phyloP scores from a whole-genome alignment of 2,113 vertebrate species.

The Lepus americanus region DNA sequence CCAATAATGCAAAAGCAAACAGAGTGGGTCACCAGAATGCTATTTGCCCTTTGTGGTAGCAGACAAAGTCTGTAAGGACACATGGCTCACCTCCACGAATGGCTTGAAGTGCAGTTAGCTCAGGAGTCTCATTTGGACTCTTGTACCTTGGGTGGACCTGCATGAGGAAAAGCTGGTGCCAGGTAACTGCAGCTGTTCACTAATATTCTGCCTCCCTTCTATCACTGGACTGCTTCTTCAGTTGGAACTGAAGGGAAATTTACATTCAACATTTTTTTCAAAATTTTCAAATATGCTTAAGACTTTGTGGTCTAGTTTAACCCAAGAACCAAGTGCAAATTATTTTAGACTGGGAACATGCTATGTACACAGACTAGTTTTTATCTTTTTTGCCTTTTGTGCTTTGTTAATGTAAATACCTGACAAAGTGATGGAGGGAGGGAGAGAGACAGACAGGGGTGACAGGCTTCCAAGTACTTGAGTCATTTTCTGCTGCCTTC shows the following conservation, averaged over 20 bases:
- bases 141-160: background rate
- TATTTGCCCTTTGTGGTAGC: background rate
- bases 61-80: background rate
- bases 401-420: background rate
- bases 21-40: background rate
- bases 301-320: background rate
- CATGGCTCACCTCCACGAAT: background rate
- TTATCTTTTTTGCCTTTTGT: background rate
- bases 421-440: background rate
- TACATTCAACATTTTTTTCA: background rate
- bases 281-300: background rate
- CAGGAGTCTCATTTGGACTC: too few species aligned
- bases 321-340: background rate
- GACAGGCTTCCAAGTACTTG: too few species aligned
- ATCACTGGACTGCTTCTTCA: background rate
- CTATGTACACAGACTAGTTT: background rate
- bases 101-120: background rate
- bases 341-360: background rate
- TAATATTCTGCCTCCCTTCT: rapidly evolving
- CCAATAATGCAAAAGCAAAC: background rate
- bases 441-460: too few species aligned
- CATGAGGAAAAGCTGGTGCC: background rate
- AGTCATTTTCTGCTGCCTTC: too few species aligned
- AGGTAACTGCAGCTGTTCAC: background rate
- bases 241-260: background rate